A percentile compares a stretch with the other conserved stretches of the same genome.
Conservation (phyloP, 1,140 invertebrate species). For the Bombus superbus region DNA sequence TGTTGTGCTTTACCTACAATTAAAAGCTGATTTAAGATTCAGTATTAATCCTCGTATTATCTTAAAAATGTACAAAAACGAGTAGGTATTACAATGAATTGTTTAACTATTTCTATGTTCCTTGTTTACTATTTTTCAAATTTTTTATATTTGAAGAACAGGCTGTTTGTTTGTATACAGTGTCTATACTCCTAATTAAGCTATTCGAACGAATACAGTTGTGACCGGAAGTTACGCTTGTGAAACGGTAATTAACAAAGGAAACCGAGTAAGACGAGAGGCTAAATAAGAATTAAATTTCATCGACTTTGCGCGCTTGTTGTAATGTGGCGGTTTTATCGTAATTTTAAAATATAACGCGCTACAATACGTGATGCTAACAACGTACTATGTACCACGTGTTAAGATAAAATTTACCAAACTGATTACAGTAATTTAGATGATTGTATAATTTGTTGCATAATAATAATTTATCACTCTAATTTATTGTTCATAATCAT, state of each 20-base stretch:
- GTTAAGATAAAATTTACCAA: neutral
- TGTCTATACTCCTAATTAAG: constrained; percentile 11
- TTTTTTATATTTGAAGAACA: neutral
- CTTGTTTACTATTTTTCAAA: neutral
- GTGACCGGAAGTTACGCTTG: constrained; percentile 36
- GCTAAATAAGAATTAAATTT: constrained; percentile 30
- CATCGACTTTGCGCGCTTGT: constrained; percentile 16
- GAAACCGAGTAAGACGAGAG: constrained; percentile 36
- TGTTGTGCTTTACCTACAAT: neutral
- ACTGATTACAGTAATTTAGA: neutral
- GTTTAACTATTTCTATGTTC: too few relatives aligned
- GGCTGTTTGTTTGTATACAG: neutral
- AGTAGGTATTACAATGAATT: neutral
- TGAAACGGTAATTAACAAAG: constrained; percentile 44
- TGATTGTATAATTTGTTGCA: neutral
- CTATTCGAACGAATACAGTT: constrained; percentile 4
- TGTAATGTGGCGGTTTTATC: neutral
- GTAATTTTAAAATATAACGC: neutral
- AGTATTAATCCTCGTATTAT: neutral
- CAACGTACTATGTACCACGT: neutral
- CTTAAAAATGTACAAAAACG: neutral
- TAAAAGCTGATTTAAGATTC: neutral
- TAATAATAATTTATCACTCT: too few relatives aligned
- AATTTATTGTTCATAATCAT: neutral
- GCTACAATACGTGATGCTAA: neutral